Evolutionary conservation across 2,113 vertebrate species (phyloP).

Genomic region (Corythaeola cristata): DNA sequence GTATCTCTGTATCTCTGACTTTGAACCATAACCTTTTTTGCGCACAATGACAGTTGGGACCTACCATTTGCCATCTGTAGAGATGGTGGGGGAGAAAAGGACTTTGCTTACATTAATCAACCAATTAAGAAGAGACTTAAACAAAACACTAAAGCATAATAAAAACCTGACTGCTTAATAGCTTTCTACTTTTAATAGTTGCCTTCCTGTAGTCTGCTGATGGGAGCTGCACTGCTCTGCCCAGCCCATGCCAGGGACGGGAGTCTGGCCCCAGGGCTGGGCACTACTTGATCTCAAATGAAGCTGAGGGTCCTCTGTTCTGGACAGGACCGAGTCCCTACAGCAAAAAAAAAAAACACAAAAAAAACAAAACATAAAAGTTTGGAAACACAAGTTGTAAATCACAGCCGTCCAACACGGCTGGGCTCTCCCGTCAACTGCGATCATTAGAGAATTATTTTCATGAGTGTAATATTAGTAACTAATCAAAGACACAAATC

Average conservation of each 20-base stretch:
- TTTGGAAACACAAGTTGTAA: not conserved
- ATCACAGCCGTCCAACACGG: not conserved
- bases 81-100: constrained; percentile 72
- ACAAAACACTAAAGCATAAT: constrained; percentile 79
- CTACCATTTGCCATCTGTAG: constrained; percentile 82
- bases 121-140: constrained; percentile 80
- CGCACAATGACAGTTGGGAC: constrained; percentile 78
- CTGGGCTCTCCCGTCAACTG: not conserved
- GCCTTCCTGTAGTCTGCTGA: constrained; percentile 67
- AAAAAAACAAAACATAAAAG: not conserved
- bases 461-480: not conserved
- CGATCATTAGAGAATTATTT: not conserved
- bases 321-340: not conserved
- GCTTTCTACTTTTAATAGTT: constrained; percentile 74
- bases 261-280: not conserved
- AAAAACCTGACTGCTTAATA: constrained; percentile 78
- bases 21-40: constrained; percentile 84
- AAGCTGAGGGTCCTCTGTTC: not conserved
- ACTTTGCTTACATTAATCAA: constrained; percentile 79
- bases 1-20: constrained; percentile 84
- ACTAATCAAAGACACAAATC: constrained; percentile 28
- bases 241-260: fast-evolving
- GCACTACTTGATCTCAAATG: not conserved
- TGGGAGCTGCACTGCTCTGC: constrained; percentile 5
- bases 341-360: not conserved